Evolutionary conservation across 2,113 vertebrate species (phyloP), one percentile per base, ranked within the genome.

Genomic region (Clupea harengus): DNA sequence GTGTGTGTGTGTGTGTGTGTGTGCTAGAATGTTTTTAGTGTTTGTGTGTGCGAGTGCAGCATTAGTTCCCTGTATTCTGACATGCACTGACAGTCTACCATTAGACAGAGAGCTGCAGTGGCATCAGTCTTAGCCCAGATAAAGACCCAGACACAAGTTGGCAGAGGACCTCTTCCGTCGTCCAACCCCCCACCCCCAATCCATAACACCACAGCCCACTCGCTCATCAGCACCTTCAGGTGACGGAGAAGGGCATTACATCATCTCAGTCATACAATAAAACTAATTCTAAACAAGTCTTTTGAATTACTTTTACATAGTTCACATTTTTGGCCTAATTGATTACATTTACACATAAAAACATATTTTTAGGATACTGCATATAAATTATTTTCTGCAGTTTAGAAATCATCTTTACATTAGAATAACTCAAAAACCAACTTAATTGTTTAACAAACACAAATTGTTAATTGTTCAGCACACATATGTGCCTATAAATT

Each of bases 141-240:
- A 91, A 87, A 91, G 82, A 92, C 87, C 86, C 90, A 92, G 88
- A 88, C 88, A 89, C 88, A 94, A 90, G 89, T 84, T 18, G 52
- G 82, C 50, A 84, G 64, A 72, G 52, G 72, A 39, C 72, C 72
- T 32, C 72, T 78, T 78, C 11, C 25, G 20, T 78, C 72, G 2
- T 39, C 15, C 32, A 78, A 32, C 28, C 28, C 25, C 72, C 28
- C 72, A 78, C 22, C 67, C 67, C 67, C 60, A 22, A 75, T 9
- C 67, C 67, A 15, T 6, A 67, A 3, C 67, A 39, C 67, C 60
- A 25, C n/a, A 28, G 64, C 64, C n/a, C 64, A 28, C 1, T 78
- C 72, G 10, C 39, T 11, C 32, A 15, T 39, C 32, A 32, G 72
- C 28, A 78, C 72, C 72, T 39, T 78, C 72, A 32, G 32, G 28